Conservation (phyloP, 2,797 vertebrate species). For the Catamblyrhynchus diadema region DNA sequence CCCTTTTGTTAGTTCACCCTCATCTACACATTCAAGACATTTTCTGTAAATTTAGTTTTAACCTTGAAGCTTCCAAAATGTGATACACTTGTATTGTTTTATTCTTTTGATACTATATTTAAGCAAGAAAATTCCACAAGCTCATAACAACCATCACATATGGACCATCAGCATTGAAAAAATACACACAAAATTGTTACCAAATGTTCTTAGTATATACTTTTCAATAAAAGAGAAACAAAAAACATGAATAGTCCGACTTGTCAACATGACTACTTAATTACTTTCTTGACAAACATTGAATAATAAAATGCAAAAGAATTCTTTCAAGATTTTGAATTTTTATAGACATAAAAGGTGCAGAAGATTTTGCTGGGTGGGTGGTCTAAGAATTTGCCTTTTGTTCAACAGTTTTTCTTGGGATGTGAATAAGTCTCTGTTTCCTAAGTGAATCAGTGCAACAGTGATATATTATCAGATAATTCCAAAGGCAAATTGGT, state of each 20-base stretch:
- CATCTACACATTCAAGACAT: neutral
- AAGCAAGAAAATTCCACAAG: neutral
- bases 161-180: slow-evolving; percentile 31
- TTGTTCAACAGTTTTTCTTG: slow-evolving; percentile 21
- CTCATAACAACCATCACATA: neutral
- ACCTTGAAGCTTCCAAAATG: neutral
- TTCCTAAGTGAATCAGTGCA: slow-evolving; percentile 16
- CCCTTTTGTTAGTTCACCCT: neutral
- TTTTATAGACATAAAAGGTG: neutral
- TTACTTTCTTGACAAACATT: slow-evolving; percentile 29
- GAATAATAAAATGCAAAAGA: slow-evolving; percentile 15
- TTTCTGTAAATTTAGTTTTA: neutral
- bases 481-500: neutral
- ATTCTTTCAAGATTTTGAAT: slow-evolving; percentile 15
- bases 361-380: slow-evolving; percentile 6
- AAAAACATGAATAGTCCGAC: neutral
- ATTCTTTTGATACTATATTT: neutral
- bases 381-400: slow-evolving; percentile 58
- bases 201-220: slow-evolving; percentile 43
- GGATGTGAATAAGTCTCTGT: slow-evolving; percentile 49
- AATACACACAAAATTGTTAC: slow-evolving; percentile 27
- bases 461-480: neutral
- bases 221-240: slow-evolving; percentile 42
- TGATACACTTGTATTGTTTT: neutral
- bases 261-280: slow-evolving; percentile 40